Evolutionary conservation across 2,113 vertebrate genomes (phyloP).

Genomic region (Paratilapia polleni): DNA sequence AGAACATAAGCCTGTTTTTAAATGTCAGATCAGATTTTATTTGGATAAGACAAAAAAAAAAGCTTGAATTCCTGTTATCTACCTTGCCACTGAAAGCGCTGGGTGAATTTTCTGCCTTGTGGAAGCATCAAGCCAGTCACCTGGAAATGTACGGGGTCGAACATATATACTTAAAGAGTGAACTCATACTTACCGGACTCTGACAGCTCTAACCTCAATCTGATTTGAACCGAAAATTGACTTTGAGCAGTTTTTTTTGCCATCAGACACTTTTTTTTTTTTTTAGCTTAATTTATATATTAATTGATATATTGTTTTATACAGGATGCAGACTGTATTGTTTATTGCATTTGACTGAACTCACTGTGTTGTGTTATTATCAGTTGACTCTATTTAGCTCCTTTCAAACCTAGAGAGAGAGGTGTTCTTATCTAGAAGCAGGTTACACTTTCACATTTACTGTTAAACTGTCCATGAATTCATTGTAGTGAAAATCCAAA

Average conservation of each 20-base stretch:
- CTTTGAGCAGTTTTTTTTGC: background rate
- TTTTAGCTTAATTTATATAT: background rate
- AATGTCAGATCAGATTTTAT: background rate
- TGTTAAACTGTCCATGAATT: background rate
- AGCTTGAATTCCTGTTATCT: background rate
- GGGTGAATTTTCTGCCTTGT: background rate
- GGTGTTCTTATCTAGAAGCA: background rate
- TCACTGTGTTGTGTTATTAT: background rate
- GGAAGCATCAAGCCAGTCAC: background rate
- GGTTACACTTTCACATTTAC: background rate
- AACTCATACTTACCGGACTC: fast-evolving
- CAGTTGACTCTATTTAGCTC: background rate
- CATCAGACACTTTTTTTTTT: background rate
- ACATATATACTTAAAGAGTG: background rate
- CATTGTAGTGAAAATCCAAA: no score
- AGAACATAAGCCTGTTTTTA: background rate
- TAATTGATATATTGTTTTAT: no score
- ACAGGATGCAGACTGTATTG: no score
- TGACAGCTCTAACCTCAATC: background rate
- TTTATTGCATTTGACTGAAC: background rate
- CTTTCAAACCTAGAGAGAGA: background rate
- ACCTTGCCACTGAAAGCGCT: background rate
- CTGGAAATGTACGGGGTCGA: background rate
- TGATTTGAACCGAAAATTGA: background rate
- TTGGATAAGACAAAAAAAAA: background rate